Base-by-base conservation (phyloP, 2,888 invertebrate species). In the Lepidochitona cinerea region DNA sequence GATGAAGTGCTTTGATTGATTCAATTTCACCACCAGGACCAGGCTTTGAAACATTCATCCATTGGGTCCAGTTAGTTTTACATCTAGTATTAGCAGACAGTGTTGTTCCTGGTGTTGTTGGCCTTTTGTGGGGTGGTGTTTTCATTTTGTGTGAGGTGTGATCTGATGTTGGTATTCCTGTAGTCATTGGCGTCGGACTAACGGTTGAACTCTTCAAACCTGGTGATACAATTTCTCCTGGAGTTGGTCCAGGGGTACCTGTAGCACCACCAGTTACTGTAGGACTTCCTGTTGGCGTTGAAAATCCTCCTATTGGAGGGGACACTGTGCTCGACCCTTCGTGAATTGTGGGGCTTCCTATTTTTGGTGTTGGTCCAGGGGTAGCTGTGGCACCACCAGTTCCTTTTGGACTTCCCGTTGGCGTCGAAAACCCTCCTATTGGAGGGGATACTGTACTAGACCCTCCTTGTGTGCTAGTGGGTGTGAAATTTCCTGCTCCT, bases 41-140 rank as follows among this genome's bases (percentile, higher is more conserved):
- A 14, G 83, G 81, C 7, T 68, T 65, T 37, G 73, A 79, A 0
- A 73, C 92, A 90, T 94, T 96, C 73, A 95, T 91, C 96, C 96
- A 96, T 26, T 92, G 89, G 0, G 94, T 94, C 96, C 96, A 96
- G 0, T 96, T 96, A 0, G 59, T 65, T 14, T 41, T 23, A 36
- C 74, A 76, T 12, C 35, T 2, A 4, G 49, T 2, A 1, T 2
- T 49, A n/a, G 3, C 23, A 4, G 49, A 23, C 49, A 5, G 4
- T 18, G 49, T 49, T 7, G 18, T 18, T 12, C 9, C 41, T 12
- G 9, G 9, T 9, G 41, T 12, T 41, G 41, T 71, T 18, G 29
- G 64, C 23, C 54, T n/a, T 23, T 26, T 29, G 37, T 67, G 33
- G 6, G 59, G 37, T 5, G 59, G 37, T 23, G 29, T 18, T 53